These are phyloP conservation scores for Prostheceraeus crozeri DNA, from an alignment of 2,888 invertebrate species.

Conservation along the genomic window DNA sequence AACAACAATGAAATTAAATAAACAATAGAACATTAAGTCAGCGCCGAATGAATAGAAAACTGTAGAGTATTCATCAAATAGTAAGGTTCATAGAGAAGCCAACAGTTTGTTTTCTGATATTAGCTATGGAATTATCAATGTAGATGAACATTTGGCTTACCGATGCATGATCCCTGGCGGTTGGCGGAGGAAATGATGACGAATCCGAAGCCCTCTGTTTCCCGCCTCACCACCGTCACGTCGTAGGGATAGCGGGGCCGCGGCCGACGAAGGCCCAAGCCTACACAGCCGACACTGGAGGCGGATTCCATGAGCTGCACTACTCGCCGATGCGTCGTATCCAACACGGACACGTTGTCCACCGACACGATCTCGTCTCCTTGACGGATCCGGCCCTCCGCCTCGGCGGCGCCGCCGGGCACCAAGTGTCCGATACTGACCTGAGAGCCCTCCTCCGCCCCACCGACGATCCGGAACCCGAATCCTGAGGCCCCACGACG, in stretches of 20 bases:
- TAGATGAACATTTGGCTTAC: not conserved
- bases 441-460: conserved; percentile 76
- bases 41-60: too few relatives aligned
- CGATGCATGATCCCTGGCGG: not conserved
- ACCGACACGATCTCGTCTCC: conserved; percentile 91
- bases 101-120: too few relatives aligned
- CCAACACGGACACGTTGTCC: conserved; percentile 73
- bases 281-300: conserved; percentile 76
- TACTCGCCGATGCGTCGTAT: conserved; percentile 82
- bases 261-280: conserved; percentile 66
- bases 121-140: conserved; percentile 8
- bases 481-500: conserved; percentile 86
- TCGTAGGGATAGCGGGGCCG: conserved; percentile 68
- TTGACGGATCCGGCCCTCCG: conserved; percentile 78
- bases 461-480: conserved; percentile 94
- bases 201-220: conserved; percentile 95
- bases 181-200: conserved; percentile 76
- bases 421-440: conserved; percentile 93
- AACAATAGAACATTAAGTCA: too few relatives aligned
- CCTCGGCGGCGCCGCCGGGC: conserved; percentile 82
- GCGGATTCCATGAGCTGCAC: conserved; percentile 84
- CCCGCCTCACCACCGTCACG: conserved; percentile 77
- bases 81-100: too few relatives aligned
- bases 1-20: too few relatives aligned
- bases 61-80: too few relatives aligned